These are phyloP conservation scores for Drosophila flavopinicola DNA, from an alignment of 2,888 invertebrate genomes.

Conservation along the genomic window DNA sequence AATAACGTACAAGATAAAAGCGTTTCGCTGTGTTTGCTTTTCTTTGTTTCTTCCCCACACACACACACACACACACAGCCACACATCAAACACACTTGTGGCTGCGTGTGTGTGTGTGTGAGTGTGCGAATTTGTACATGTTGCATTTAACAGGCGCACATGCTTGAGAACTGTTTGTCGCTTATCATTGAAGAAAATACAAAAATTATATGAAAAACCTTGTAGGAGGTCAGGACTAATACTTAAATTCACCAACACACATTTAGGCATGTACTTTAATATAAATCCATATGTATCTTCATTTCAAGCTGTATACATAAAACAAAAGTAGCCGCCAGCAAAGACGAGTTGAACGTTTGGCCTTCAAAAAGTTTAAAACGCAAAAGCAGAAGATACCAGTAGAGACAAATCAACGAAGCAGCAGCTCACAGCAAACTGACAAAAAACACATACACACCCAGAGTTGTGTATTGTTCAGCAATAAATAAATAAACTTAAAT, in stretches of 20 bases:
- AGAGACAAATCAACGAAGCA: constrained; percentile 23
- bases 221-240: constrained; percentile 50
- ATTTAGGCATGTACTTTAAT: neutral
- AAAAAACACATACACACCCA: constrained; percentile 23
- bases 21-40: constrained; percentile 39
- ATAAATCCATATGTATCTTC: neutral
- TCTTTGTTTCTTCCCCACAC: constrained; percentile 29
- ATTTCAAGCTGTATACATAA: constrained; percentile 5
- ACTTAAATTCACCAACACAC: neutral
- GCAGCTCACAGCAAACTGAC: constrained; percentile 21
- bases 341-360: constrained; percentile 62
- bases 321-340: constrained; percentile 25
- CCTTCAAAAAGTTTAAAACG: constrained; percentile 71
- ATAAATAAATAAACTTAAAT: constrained; percentile 44
- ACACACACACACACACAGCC: constrained; percentile 10
- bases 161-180: constrained; percentile 20
- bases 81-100: constrained; percentile 48
- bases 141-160: constrained; percentile 65
- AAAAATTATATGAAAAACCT: constrained; percentile 10
- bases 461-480: constrained; percentile 17
- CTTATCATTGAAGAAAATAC: constrained; percentile 3
- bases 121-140: constrained; percentile 46
- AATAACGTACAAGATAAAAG: constrained; percentile 38
- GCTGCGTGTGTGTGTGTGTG: constrained; percentile 16
- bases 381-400: constrained; percentile 55